Percentiles rank a stretch among this genome's conserved stretches.
phyloP scores from a whole-genome alignment of 1,140 invertebrate species.

The Macrocentrus cingulum region DNA sequence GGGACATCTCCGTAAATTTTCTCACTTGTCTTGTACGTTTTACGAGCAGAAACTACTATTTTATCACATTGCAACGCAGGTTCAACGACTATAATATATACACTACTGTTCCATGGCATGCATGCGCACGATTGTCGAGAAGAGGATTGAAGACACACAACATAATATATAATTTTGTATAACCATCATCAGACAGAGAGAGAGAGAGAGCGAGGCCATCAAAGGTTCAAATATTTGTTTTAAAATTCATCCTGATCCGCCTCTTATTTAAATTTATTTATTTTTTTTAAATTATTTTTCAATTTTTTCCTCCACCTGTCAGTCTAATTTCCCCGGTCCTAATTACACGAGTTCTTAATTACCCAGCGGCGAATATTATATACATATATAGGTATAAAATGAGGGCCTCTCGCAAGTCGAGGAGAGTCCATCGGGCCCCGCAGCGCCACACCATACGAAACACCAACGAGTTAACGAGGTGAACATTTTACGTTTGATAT shows the following conservation, averaged over 20 bases:
- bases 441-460: conserved; percentile 17
- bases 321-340: conserved; percentile 30
- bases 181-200: too few relatives aligned
- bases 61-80: too few relatives aligned
- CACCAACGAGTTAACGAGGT: conserved; percentile 47
- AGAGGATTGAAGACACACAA: too few relatives aligned
- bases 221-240: conserved; percentile 6
- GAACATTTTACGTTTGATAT: conserved; percentile 53
- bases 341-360: conserved; percentile 44
- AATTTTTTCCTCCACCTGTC: not conserved
- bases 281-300: not conserved
- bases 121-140: too few relatives aligned
- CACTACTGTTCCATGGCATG: too few relatives aligned
- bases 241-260: not conserved
- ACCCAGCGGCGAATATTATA: conserved; percentile 20
- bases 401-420: not conserved
- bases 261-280: not conserved
- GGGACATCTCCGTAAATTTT: too few relatives aligned
- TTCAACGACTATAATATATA: too few relatives aligned
- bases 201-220: too few relatives aligned
- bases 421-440: conserved; percentile 9
- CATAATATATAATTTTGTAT: too few relatives aligned
- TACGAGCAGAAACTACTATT: too few relatives aligned
- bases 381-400: too few relatives aligned
- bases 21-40: too few relatives aligned